These are phyloP conservation scores for Papilio polyxenes DNA, from an alignment of 1,140 invertebrate genomes.

Conservation along the genomic window DNA sequence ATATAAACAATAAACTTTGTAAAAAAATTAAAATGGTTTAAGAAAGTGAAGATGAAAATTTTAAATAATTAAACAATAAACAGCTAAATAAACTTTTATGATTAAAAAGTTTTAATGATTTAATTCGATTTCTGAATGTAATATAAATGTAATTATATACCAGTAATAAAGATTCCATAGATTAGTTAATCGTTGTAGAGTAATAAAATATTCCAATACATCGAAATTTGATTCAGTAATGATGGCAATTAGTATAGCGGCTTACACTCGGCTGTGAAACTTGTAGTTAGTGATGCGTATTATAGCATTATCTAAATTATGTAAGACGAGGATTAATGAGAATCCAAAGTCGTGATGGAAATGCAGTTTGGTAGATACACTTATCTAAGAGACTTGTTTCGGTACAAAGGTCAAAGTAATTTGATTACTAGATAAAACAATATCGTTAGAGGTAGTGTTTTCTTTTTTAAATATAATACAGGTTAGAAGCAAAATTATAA, in stretches of 20 bases:
- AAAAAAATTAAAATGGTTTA: no score
- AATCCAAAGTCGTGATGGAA: constrained; percentile 26
- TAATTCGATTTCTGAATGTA: constrained; percentile 23
- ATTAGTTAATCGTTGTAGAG: constrained; percentile 23
- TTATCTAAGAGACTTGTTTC: constrained; percentile 7
- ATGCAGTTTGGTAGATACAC: constrained; percentile 33
- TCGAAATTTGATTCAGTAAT: constrained; percentile 38
- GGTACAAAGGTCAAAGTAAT: constrained; percentile 36
- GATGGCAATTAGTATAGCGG: constrained; percentile 44
- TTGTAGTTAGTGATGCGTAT: constrained; percentile 43
- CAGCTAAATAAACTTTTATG: no score
- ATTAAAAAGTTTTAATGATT: neutral
- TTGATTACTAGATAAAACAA: constrained; percentile 29
- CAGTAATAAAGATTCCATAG: constrained; percentile 10
- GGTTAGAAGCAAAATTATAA: no score
- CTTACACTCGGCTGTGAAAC: constrained; percentile 43
- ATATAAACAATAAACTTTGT: no score
- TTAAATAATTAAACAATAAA: no score
- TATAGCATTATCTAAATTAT: constrained; percentile 35
- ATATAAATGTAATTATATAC: neutral
- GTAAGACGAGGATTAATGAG: constrained; percentile 30
- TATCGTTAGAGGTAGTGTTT: neutral
- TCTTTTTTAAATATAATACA: no score
- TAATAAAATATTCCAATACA: constrained; percentile 28
- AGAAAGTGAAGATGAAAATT: no score